These are phyloP conservation scores for Falco naumanni DNA, from an alignment of 2,797 vertebrate species.

Conservation along the genomic window DNA sequence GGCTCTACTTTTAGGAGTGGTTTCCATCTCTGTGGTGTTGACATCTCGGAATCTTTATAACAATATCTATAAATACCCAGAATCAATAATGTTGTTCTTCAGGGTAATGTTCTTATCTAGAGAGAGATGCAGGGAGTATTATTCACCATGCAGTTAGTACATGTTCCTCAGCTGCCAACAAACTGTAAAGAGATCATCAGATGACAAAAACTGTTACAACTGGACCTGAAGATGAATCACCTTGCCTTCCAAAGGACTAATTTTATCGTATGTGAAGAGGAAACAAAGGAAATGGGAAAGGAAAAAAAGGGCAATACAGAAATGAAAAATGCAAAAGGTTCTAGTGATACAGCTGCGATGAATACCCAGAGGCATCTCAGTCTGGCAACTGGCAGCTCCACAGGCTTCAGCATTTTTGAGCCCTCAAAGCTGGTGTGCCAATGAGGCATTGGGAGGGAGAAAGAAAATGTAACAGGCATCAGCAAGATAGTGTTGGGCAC, in stretches of 20 bases:
- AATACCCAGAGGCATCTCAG: neutral
- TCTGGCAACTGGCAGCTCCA: neutral
- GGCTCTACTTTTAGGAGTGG: neutral
- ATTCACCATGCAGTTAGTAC: neutral
- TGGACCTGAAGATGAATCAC: neutral
- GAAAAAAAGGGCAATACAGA: neutral
- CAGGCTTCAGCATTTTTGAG: neutral
- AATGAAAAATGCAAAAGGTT: neutral
- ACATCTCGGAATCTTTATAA: neutral
- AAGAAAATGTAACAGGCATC: neutral
- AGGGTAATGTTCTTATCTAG: neutral
- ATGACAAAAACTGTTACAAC: neutral
- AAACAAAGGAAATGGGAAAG: neutral
- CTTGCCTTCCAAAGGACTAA: neutral
- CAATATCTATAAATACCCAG: neutral
- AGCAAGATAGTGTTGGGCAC: neutral
- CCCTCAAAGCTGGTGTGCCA: neutral
- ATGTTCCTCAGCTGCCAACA: neutral
- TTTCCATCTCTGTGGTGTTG: neutral
- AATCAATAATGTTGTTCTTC: neutral
- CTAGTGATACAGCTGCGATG: no score
- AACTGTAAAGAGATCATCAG: neutral
- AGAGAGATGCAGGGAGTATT: neutral
- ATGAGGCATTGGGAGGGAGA: neutral
- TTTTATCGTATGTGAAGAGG: neutral